Evolutionary conservation across 2,888 invertebrate species (phyloP).

Genomic region (Proisotoma minuta): DNA sequence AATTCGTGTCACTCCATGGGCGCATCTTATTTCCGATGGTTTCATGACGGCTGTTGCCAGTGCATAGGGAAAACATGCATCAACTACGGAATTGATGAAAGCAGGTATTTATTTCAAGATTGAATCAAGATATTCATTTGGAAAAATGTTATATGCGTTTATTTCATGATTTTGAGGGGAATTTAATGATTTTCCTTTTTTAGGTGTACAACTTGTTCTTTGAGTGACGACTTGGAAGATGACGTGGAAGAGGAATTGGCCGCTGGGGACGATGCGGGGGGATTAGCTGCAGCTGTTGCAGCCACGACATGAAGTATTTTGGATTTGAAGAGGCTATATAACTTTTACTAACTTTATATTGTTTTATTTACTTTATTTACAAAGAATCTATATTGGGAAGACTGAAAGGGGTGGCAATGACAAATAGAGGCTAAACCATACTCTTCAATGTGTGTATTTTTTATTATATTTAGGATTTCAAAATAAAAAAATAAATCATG

Average conservation of each 20-base stretch:
- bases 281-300: no score
- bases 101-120: constrained; percentile 56
- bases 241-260: constrained; percentile 14
- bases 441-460: no score
- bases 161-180: not conserved
- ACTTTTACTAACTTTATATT: no score
- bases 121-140: not conserved
- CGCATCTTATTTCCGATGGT: constrained; percentile 80
- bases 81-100: constrained; percentile 83
- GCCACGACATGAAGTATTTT: no score
- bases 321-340: no score
- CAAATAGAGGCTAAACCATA: no score
- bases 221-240: constrained; percentile 32
- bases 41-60: constrained; percentile 91
- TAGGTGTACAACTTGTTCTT: constrained; percentile 39
- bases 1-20: constrained; percentile 78
- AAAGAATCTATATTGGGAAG: no score
- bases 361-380: no score
- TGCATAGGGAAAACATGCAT: constrained; percentile 83
- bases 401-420: no score
- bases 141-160: not conserved
- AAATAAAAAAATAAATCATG: no score
- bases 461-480: no score
- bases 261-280: not conserved
- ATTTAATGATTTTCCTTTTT: not conserved